Conservation (phyloP, 2,113 vertebrate species). For the Rhea americana region DNA sequence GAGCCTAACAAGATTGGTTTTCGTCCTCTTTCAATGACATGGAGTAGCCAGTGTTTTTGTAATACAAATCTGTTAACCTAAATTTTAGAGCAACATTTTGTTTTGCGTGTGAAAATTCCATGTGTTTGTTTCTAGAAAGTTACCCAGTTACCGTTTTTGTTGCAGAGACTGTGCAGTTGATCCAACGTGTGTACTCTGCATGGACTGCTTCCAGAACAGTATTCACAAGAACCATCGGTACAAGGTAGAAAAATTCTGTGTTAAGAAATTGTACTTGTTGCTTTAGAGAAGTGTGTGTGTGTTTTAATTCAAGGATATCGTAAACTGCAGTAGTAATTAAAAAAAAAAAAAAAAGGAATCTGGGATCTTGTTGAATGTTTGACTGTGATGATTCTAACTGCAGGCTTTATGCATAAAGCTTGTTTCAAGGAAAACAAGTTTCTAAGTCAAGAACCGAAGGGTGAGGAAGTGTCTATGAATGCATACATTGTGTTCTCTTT, state of each 20-base stretch:
- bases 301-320: neutral
- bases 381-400: neutral
- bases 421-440: neutral
- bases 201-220: slow-evolving; percentile 98
- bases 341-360: neutral
- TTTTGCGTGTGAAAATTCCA: neutral
- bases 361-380: neutral
- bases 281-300: neutral
- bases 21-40: neutral
- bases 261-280: neutral
- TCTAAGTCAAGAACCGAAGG: neutral
- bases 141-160: slow-evolving; percentile 57
- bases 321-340: neutral
- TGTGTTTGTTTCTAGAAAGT: slow-evolving; percentile 3
- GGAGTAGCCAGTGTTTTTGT: neutral
- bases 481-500: neutral
- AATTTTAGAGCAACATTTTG: neutral
- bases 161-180: slow-evolving; percentile 98
- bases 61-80: neutral
- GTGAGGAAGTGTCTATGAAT: neutral
- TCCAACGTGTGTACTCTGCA: slow-evolving; percentile 97
- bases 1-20: neutral
- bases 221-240: slow-evolving; percentile 97
- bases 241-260: slow-evolving; percentile 81
- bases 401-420: neutral